A percentile compares a stretch with the other conserved stretches of the same genome.
These are phyloP conservation scores for Chironomus tentans DNA, from an alignment of 2,888 invertebrate genomes.

Conservation along the genomic window DNA sequence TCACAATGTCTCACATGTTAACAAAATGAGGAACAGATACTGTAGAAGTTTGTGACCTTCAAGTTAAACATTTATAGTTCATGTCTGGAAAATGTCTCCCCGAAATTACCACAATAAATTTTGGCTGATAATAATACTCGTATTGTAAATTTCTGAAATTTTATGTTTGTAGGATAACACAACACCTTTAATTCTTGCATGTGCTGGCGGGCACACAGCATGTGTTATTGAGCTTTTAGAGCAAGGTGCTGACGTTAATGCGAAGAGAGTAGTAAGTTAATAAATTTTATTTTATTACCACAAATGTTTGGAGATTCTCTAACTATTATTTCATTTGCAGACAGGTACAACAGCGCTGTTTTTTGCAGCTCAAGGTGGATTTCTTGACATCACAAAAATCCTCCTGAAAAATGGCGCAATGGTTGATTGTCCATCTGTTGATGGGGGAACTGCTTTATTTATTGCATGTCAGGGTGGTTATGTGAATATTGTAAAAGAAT, in stretches of 20 bases:
- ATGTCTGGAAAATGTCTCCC: background rate
- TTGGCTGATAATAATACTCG: background rate
- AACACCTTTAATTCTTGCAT: constrained; percentile 83
- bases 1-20: background rate
- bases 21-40: background rate
- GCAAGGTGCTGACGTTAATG: constrained; percentile 84
- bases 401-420: constrained; percentile 69
- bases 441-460: constrained; percentile 91
- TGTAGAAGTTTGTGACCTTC: background rate
- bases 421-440: constrained; percentile 71
- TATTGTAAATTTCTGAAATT: background rate
- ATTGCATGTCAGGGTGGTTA: constrained; percentile 88
- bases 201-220: constrained; percentile 81
- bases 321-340: constrained; percentile 38
- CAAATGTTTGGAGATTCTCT: background rate
- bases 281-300: background rate
- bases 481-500: constrained; percentile 73
- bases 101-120: background rate
- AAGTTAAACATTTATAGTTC: background rate
- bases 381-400: constrained; percentile 68
- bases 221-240: constrained; percentile 79
- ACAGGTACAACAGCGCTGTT: constrained; percentile 89
- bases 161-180: constrained; percentile 72
- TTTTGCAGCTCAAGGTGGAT: constrained; percentile 90
- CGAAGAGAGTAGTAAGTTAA: constrained; percentile 61